These are phyloP conservation scores for Ammodytes marinus DNA, from an alignment of 2,113 vertebrate genomes.

Conservation along the genomic window DNA sequence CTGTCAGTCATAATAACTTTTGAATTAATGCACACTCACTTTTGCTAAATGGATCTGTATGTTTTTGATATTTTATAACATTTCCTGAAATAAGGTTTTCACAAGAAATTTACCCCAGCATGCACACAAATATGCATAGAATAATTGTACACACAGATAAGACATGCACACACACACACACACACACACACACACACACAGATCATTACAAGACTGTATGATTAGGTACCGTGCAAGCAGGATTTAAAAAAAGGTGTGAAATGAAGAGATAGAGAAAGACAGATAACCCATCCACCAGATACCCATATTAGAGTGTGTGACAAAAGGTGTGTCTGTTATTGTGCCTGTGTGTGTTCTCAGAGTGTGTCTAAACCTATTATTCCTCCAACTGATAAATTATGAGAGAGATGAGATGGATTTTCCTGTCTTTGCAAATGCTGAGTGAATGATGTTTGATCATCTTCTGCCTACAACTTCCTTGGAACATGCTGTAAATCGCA, in stretches of 20 bases:
- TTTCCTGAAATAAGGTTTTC: slow-evolving; percentile 33
- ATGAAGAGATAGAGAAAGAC: slow-evolving; percentile 55
- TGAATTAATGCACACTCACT: neutral
- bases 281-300: slow-evolving; percentile 45
- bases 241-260: slow-evolving; percentile 69
- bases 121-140: slow-evolving; percentile 10
- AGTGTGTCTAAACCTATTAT: slow-evolving; percentile 45
- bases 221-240: slow-evolving; percentile 54
- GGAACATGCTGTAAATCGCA: slow-evolving; percentile 12
- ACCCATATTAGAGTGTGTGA: slow-evolving; percentile 35
- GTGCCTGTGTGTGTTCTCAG: neutral
- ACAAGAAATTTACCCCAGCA: neutral
- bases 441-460: slow-evolving; percentile 39
- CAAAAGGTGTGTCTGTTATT: neutral
- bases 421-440: slow-evolving; percentile 19
- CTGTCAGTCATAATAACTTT: neutral
- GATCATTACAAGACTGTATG: slow-evolving; percentile 51
- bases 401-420: slow-evolving; percentile 50
- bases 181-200: slow-evolving; percentile 7
- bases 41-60: slow-evolving; percentile 16
- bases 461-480: neutral
- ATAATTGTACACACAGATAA: neutral
- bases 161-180: neutral
- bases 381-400: slow-evolving; percentile 43
- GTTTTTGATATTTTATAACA: slow-evolving; percentile 23